These are phyloP conservation scores for Gulo gulo DNA, from an alignment of 2,113 vertebrate species.

Conservation along the genomic window DNA sequence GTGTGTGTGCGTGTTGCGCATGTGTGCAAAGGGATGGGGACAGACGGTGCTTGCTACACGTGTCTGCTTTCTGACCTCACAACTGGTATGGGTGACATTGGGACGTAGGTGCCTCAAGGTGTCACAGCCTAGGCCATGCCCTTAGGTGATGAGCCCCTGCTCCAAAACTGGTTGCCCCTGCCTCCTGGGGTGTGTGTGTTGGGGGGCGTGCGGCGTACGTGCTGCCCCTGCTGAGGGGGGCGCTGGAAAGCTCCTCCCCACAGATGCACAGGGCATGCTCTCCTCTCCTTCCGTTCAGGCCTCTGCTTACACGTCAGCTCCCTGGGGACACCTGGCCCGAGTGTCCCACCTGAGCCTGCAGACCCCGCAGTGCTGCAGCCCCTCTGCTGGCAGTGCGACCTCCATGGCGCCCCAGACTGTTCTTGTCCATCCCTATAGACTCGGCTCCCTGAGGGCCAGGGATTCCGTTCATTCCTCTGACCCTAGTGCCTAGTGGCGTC, in stretches of 20 bases:
- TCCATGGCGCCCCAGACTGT: accelerated
- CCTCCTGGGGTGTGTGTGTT: too few species aligned
- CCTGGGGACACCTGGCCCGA: not conserved
- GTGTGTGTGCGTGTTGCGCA: accelerated
- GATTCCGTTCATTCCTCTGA: accelerated
- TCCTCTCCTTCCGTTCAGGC: not conserved
- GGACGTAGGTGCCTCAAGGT: accelerated
- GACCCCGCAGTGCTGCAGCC: accelerated
- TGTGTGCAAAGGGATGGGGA: accelerated
- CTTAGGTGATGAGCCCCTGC: too few species aligned
- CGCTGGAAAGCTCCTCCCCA: not conserved
- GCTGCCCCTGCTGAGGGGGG: accelerated
- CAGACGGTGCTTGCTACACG: accelerated
- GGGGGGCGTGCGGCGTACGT: accelerated
- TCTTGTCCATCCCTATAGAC: accelerated
- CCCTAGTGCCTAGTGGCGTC: not conserved
- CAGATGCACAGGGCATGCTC: accelerated
- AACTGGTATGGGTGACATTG: not conserved
- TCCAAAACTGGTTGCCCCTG: accelerated
- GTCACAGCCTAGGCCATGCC: accelerated
- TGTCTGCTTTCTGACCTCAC: accelerated
- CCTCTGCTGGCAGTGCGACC: too few species aligned
- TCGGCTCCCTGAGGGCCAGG: not conserved
- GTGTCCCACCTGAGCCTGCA: accelerated
- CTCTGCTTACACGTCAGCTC: too few species aligned